Base-by-base conservation (phyloP, 2,113 vertebrate genomes). In the Chlorodrepanis virens region DNA sequence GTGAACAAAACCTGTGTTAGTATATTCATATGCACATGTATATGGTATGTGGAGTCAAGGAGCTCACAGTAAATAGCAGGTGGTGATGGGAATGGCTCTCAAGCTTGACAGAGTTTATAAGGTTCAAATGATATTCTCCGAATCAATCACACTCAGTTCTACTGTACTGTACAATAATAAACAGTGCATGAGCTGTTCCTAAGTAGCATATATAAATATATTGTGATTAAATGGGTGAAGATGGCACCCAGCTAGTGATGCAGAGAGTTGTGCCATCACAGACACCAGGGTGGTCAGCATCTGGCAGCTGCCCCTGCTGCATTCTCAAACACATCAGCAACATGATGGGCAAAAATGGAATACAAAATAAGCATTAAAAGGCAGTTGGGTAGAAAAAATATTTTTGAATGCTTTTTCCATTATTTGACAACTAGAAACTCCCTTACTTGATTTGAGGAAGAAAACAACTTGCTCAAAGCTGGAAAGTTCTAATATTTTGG, bases 401-500 rank as follows among this genome's bases (percentile, higher is more conserved):
- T 94, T 89, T 95, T 88, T 63, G 25, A 95, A 87, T 27, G 53
- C 56, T 96, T 90, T 97, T 96, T 96, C 87, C 83, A 75, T 93
- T 95, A 75, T 96, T 96, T 96, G 90, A 95, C 56, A 75, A 72
- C 83, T 95, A 94, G 82, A 96, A 96, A 87, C 91, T 93, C 84
- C 82, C 65, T 94, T 57, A 86, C 44, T 74, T 69, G 0, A 72
- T 95, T 89, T 93, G 83, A 86, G 86, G 95, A 92, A 94, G 91
- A 82, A 93, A 94, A 94, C 90, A 97, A 96, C 81, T 84, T 91
- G 76, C 88, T 96, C 63, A 94, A 95, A 97, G 80, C 88, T 95
- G 96, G 95, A 96, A 96, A 93, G 93, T 96, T 95, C 84, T 79
- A 85, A 92, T 90, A 95, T 83, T 96, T 93, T 97, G 95, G 94